A percentile compares a stretch with the other conserved stretches of the same genome.
Evolutionary conservation across 2,888 invertebrate genomes (phyloP).

Genomic region (Blastobasis adustella): DNA sequence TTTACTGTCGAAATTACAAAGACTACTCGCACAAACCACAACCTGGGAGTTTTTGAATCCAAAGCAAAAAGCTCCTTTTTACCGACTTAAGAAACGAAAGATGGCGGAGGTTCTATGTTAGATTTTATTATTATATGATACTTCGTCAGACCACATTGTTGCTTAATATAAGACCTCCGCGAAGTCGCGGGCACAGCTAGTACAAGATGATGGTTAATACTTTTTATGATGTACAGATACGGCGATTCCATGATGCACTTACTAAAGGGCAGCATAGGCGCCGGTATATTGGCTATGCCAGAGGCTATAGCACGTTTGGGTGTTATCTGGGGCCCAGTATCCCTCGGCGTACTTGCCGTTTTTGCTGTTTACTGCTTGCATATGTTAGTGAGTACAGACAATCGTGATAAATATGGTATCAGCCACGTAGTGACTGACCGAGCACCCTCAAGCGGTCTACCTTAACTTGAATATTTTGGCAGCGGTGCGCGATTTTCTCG

Average conservation of each 20-base stretch:
- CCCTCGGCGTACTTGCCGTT: constrained; percentile 76
- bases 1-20: no score
- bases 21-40: no score
- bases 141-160: no score
- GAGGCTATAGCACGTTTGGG: constrained; percentile 70
- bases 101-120: neutral
- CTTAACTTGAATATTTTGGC: no score
- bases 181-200: neutral
- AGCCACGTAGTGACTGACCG: no score
- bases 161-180: no score
- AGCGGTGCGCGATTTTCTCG: no score
- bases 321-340: constrained; percentile 75
- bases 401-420: no score
- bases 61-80: neutral
- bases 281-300: constrained; percentile 95
- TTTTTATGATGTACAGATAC: constrained; percentile 75
- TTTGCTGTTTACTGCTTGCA: constrained; percentile 85
- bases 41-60: no score
- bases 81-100: neutral
- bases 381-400: constrained; percentile 70
- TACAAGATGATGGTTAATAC: no score
- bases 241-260: constrained; percentile 91
- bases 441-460: no score
- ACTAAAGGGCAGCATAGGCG: constrained; percentile 94
- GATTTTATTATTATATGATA: neutral